Conservation (phyloP, 2,797 vertebrate genomes). For the Melopsittacus undulatus region DNA sequence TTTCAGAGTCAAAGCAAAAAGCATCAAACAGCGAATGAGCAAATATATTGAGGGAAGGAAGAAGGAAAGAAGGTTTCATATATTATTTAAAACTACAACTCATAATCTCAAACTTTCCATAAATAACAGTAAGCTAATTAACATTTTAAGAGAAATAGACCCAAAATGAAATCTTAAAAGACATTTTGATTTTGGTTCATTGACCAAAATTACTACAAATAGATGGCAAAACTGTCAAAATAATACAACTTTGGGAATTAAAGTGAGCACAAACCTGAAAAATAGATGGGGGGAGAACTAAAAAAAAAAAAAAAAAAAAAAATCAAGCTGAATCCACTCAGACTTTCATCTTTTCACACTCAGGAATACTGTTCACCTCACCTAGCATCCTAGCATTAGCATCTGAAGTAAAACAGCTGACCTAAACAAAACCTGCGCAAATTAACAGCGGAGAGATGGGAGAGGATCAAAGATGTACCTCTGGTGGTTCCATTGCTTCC, state of each 20-base stretch:
- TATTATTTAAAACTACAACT: background rate
- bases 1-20: background rate
- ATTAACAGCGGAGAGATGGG: background rate
- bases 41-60: background rate
- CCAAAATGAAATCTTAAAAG: background rate
- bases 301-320: fast-evolving
- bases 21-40: background rate
- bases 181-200: background rate
- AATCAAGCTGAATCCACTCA: background rate
- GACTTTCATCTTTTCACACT: background rate
- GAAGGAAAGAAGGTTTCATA: background rate
- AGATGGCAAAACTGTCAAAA: background rate
- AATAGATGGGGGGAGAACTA: fast-evolving
- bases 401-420: background rate
- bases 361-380: background rate
- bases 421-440: background rate
- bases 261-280: background rate
- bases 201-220: background rate
- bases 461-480: background rate
- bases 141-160: background rate
- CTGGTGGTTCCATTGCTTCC: background rate
- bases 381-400: background rate
- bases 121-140: background rate
- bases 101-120: background rate
- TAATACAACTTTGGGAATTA: background rate